These are phyloP conservation scores for Osmerus mordax DNA, from an alignment of 2,113 vertebrate genomes.

Conservation along the genomic window DNA sequence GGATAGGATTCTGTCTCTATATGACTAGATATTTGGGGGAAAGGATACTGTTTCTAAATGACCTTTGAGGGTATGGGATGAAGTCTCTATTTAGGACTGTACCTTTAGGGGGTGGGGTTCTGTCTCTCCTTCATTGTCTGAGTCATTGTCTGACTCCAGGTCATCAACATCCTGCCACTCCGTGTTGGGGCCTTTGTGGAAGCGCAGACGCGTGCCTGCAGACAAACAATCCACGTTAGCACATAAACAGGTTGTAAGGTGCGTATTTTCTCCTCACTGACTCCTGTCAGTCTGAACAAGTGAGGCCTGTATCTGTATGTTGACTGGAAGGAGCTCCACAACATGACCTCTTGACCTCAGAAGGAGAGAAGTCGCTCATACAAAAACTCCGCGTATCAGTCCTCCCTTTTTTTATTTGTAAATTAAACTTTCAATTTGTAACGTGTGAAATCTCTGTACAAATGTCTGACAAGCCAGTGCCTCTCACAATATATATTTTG, in stretches of 20 bases:
- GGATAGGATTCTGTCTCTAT: neutral
- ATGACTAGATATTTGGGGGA: neutral
- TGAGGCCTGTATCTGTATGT: no score
- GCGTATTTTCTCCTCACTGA: no score
- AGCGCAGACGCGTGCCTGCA: slow-evolving; percentile 85
- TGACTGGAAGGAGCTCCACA: no score
- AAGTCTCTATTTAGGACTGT: slow-evolving; percentile 72
- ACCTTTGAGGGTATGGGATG: neutral
- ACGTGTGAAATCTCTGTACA: no score
- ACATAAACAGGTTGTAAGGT: neutral
- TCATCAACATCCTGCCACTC: slow-evolving; percentile 92
- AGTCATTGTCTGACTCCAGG: slow-evolving; percentile 73
- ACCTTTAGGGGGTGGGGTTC: slow-evolving; percentile 42
- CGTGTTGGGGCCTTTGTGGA: slow-evolving; percentile 80
- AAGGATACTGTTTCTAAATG: neutral
- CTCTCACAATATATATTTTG: no score
- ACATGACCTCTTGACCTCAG: no score
- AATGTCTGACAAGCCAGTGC: no score
- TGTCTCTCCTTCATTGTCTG: slow-evolving; percentile 69
- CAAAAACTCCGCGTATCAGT: no score
- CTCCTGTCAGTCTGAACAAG: no score
- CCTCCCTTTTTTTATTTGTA: no score
- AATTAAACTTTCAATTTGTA: no score
- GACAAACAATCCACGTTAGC: slow-evolving; percentile 14
- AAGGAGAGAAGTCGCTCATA: no score